phyloP scores from a whole-genome alignment of 1,140 invertebrate genomes.

The Drosophila sturtevanti region DNA sequence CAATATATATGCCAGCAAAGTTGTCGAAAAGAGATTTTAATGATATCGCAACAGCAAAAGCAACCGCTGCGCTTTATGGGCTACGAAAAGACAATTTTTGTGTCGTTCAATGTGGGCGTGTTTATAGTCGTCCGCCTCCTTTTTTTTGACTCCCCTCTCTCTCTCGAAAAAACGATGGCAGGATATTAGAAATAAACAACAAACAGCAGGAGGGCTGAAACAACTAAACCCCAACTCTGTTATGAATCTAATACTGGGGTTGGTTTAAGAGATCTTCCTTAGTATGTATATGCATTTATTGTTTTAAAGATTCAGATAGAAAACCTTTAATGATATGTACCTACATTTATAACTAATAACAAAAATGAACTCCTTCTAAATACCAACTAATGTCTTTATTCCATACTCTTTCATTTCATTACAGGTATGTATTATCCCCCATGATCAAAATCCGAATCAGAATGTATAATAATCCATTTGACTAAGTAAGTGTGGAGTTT shows the following conservation, averaged over 20 bases:
- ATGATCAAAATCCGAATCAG: neutral
- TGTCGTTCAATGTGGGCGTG: conserved; percentile 67
- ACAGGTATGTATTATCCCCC: neutral
- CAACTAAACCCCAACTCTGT: neutral
- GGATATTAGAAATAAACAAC: conserved; percentile 75
- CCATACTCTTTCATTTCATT: neutral
- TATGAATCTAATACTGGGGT: neutral
- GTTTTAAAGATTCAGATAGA: too few relatives aligned
- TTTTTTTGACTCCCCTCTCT: too few relatives aligned
- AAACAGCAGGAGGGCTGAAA: conserved; percentile 51
- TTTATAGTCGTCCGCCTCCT: conserved; percentile 59
- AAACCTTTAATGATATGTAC: too few relatives aligned
- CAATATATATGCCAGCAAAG: conserved; percentile 49
- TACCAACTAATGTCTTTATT: neutral
- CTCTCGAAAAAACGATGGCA: conserved; percentile 40
- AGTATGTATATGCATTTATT: too few relatives aligned
- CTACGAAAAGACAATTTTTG: conserved; percentile 59
- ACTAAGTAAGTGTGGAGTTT: conserved; percentile 1
- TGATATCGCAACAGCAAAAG: conserved; percentile 46
- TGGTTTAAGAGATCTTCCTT: too few relatives aligned
- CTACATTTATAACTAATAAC: too few relatives aligned
- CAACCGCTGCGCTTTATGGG: conserved; percentile 72
- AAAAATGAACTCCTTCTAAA: neutral
- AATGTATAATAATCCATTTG: neutral
- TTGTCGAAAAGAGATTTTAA: conserved; percentile 74